Percentiles rank a stretch among this genome's conserved stretches.
Evolutionary conservation across 2,888 invertebrate species (phyloP).

Genomic region (Smittia aterrima): DNA sequence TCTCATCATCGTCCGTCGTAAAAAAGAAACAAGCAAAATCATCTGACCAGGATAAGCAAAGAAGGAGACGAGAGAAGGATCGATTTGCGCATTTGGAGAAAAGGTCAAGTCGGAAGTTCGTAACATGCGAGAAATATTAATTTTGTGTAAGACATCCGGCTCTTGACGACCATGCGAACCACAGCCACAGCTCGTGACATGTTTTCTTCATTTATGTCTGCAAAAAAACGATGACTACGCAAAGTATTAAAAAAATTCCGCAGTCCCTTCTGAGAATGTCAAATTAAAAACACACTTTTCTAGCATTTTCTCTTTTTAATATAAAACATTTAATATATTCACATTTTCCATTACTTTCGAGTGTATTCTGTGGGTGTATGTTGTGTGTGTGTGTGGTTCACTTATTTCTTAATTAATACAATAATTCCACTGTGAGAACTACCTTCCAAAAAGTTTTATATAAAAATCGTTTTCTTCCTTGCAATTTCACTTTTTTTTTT

Average conservation of each 20-base stretch:
- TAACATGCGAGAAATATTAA: background rate
- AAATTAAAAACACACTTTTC: background rate
- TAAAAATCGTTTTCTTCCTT: background rate
- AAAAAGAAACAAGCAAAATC: background rate
- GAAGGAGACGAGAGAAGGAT: background rate
- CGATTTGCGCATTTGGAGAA: background rate
- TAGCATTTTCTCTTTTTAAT: conserved; percentile 28
- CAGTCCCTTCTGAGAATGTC: background rate
- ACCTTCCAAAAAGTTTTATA: background rate
- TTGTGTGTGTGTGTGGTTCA: conserved; percentile 28
- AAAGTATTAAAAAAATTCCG: too few species aligned
- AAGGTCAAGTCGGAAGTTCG: conserved; percentile 13
- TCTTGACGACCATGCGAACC: conserved; percentile 9
- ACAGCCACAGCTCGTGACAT: background rate
- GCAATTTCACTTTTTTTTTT: background rate
- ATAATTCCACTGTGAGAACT: background rate
- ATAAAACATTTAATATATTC: conserved; percentile 42
- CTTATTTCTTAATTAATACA: conserved; percentile 36
- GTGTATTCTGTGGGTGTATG: conserved; percentile 2
- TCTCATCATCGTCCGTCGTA: background rate
- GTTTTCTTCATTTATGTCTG: too few species aligned
- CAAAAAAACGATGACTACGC: too few species aligned
- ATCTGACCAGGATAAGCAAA: background rate
- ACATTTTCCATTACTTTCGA: conserved; percentile 41
- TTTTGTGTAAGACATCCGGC: background rate